Conservation (phyloP, 2,113 vertebrate genomes). For the Oostethus manadensis region DNA sequence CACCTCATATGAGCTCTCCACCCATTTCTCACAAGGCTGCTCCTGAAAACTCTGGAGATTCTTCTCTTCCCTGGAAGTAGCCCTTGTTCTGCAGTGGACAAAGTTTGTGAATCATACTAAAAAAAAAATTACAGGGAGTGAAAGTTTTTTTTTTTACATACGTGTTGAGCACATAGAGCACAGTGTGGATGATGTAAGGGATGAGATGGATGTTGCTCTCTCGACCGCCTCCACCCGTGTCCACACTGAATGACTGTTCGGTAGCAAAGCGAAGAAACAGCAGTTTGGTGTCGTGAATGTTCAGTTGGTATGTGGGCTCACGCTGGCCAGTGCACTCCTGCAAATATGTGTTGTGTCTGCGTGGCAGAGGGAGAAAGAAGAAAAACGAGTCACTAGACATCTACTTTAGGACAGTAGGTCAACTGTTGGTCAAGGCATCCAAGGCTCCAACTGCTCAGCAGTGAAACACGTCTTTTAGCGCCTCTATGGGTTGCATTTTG, state of each 20-base stretch:
- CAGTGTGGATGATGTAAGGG: conserved; percentile 97
- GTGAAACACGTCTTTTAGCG: not conserved
- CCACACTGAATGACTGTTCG: conserved; percentile 95
- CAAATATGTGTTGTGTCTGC: conserved; percentile 97
- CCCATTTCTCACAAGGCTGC: conserved; percentile 93
- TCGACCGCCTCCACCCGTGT: conserved; percentile 90
- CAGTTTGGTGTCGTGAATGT: conserved; percentile 96
- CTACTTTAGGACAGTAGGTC: not conserved
- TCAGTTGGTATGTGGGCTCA: conserved; percentile 98
- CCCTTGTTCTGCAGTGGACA: conserved; percentile 78
- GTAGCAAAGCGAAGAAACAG: conserved; percentile 95
- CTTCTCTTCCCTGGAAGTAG: conserved; percentile 94
- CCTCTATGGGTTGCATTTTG: too few relatives aligned
- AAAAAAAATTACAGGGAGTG: not conserved
- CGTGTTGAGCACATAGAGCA: conserved; percentile 99
- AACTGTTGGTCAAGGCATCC: too few relatives aligned
- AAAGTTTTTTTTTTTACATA: conserved; percentile 73
- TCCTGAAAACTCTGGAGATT: conserved; percentile 96
- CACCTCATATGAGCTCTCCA: conserved; percentile 92
- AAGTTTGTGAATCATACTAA: not conserved
- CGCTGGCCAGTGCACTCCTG: conserved; percentile 96
- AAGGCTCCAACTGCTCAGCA: not conserved
- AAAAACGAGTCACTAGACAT: not conserved
- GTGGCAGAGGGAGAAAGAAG: not conserved
- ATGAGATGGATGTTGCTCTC: conserved; percentile 99